Evolutionary conservation across 2,797 vertebrate genomes (phyloP).

Genomic region (Nannoperca obscura): DNA sequence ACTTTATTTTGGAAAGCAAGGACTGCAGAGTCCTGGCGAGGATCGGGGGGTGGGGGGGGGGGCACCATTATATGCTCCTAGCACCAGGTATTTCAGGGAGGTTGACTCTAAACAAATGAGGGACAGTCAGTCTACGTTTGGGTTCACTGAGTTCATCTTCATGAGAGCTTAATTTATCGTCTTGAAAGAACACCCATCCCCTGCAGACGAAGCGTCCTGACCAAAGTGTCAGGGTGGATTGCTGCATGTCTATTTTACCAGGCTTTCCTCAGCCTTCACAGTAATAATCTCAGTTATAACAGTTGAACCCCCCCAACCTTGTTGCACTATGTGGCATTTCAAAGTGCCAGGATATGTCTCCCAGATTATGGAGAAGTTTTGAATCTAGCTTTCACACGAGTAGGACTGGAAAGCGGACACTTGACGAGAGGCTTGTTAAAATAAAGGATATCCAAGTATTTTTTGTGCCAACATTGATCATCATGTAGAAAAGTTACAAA

Average conservation of each 20-base stretch:
- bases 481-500: neutral
- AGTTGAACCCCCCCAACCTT: neutral
- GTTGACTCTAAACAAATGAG: constrained; percentile 36
- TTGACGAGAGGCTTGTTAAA: constrained; percentile 2
- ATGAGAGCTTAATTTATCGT: neutral
- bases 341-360: neutral
- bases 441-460: neutral
- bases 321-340: neutral
- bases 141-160: constrained; percentile 44
- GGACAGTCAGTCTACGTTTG: constrained; percentile 13
- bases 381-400: neutral
- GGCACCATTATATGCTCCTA: constrained; percentile 5
- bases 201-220: constrained; percentile 19
- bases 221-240: neutral
- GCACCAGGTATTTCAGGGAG: constrained; percentile 40
- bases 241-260: neutral
- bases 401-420: neutral
- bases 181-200: constrained; percentile 3
- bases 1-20: constrained; percentile 19
- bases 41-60: neutral
- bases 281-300: neutral
- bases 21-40: neutral
- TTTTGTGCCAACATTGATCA: neutral
- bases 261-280: neutral
- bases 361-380: neutral